Conservation (phyloP, 2,888 invertebrate species). For the Pyralis farinalis region DNA sequence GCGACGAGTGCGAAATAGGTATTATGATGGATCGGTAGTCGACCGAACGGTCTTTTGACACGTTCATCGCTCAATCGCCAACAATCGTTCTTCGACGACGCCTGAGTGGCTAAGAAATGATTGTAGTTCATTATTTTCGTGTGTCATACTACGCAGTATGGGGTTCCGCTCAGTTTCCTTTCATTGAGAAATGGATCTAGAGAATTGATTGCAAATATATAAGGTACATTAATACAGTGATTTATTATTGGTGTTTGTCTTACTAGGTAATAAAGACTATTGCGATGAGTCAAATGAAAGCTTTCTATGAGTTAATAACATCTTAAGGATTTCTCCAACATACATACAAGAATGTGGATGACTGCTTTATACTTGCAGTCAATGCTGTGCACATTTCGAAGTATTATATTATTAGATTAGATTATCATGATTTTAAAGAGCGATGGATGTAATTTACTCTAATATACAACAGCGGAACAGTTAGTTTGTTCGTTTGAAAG, state of each 20-base stretch:
- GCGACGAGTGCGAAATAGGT: constrained; percentile 42
- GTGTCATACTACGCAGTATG: constrained; percentile 29
- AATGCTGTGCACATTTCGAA: no score
- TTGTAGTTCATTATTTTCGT: constrained; percentile 64
- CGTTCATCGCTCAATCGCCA: constrained; percentile 71
- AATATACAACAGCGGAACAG: no score
- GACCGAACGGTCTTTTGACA: constrained; percentile 69
- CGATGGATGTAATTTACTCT: no score
- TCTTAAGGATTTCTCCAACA: no score
- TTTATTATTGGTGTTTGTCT: constrained; percentile 4
- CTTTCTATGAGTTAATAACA: no score
- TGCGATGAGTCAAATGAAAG: no score
- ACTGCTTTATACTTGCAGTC: no score
- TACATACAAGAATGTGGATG: no score
- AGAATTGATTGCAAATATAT: constrained; percentile 1
- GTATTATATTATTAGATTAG: no score
- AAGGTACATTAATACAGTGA: constrained; percentile 4
- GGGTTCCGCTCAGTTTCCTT: constrained; percentile 18
- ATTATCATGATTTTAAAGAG: no score
- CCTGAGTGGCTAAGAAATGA: constrained; percentile 52
- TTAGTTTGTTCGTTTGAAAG: no score
- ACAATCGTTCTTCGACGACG: constrained; percentile 65
- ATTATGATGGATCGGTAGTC: constrained; percentile 70
- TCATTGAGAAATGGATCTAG: constrained; percentile 19
- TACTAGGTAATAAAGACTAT: constrained; percentile 3